These are phyloP conservation scores for Lophura nycthemera DNA, from an alignment of 2,113 vertebrate genomes.

Conservation along the genomic window DNA sequence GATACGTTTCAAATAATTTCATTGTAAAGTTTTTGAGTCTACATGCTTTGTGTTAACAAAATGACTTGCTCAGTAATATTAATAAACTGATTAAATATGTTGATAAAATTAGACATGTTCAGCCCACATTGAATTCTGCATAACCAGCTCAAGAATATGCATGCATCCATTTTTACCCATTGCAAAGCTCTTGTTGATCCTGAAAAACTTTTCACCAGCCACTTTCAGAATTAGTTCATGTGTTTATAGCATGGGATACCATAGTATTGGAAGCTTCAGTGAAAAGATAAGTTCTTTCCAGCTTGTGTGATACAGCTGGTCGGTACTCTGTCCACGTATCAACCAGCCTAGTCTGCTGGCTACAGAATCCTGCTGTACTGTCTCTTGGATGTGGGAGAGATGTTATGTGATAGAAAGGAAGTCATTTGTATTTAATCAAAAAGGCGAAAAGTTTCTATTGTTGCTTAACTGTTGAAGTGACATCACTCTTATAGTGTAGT, in stretches of 20 bases:
- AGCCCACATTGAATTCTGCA: no score
- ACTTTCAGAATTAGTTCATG: background rate
- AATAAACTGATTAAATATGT: background rate
- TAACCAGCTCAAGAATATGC: background rate
- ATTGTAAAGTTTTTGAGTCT: background rate
- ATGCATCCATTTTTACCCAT: background rate
- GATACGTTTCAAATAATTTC: background rate
- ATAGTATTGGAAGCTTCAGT: background rate
- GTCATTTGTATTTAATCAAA: background rate
- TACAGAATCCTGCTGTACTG: background rate
- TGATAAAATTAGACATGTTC: background rate
- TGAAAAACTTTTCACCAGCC: background rate
- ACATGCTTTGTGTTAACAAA: background rate
- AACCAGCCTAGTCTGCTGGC: rapidly evolving
- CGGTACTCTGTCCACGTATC: background rate
- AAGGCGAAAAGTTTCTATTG: background rate
- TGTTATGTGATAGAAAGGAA: background rate
- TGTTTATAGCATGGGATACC: background rate
- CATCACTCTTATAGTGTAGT: no score
- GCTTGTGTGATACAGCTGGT: background rate
- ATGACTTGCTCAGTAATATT: background rate
- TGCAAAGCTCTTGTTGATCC: background rate
- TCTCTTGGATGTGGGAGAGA: background rate
- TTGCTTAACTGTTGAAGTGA: background rate
- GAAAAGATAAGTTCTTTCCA: background rate